A percentile compares a stretch with the other conserved stretches of the same genome.
phyloP scores from a whole-genome alignment of 2,113 vertebrate species.

The Pygoscelis adeliae region DNA sequence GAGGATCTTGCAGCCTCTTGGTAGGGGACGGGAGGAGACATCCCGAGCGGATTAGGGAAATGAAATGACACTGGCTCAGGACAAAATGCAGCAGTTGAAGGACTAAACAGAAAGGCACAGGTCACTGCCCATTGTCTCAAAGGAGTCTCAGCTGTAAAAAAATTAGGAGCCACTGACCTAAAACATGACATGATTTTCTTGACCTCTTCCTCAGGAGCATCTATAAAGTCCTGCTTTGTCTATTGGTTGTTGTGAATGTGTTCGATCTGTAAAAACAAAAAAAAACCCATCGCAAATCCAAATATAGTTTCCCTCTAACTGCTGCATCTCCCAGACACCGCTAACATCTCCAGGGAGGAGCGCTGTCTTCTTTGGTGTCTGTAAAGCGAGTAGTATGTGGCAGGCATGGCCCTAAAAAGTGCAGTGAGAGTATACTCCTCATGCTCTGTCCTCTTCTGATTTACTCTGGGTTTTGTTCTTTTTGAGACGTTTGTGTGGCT shows the following conservation, averaged over 20 bases:
- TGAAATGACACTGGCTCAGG: not conserved
- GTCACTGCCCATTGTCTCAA: not conserved
- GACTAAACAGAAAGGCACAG: not conserved
- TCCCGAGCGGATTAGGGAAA: not conserved
- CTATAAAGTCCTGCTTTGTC: not conserved
- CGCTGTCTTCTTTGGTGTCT: not conserved
- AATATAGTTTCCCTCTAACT: not conserved
- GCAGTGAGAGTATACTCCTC: not conserved
- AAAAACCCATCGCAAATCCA: not conserved
- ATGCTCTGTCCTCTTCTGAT: not conserved
- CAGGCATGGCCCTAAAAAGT: not conserved
- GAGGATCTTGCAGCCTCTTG: not conserved
- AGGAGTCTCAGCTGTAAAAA: not conserved
- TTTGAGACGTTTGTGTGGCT: not conserved
- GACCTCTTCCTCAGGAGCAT: not conserved
- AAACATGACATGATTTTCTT: not conserved
- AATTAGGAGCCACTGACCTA: not conserved
- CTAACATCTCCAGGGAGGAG: not conserved
- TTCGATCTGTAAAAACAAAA: not conserved
- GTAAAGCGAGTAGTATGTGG: not conserved
- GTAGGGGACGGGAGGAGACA: not conserved
- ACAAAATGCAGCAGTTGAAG: not conserved
- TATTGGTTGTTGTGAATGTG: not conserved
- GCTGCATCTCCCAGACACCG: not conserved
- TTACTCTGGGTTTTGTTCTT: not conserved